Base-by-base conservation (phyloP, 2,113 vertebrate genomes). In the Nothocercus julius region DNA sequence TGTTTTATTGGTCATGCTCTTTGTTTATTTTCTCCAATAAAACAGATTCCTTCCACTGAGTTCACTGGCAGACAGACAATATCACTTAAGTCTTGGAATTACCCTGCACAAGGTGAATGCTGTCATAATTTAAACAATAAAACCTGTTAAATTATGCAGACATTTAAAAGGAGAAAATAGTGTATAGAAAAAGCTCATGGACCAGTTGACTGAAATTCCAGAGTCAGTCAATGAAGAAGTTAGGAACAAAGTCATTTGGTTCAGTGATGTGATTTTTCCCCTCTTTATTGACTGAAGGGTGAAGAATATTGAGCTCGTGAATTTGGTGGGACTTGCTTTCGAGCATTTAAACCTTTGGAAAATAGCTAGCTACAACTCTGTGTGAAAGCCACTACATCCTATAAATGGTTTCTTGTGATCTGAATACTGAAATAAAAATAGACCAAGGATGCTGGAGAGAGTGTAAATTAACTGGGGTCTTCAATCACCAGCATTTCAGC, bases 391-490 rank as follows among this genome's bases (percentile, higher is more conserved):
- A 59, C 44, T 53, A 28, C 0, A 0, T n/a, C 40, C 54, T 85
- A 44, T 12, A 82, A 80, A 80, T 63, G 75, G 45, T 45, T 85
- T 72, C 47, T 42, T 64, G 85, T 88, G 56, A 88, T 83, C 45
- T 63, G 72, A 94, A 91, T 64, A 45, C 54, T 53, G 54, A 95
- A 87, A 86, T 70, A 87, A 87, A 95, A 95, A 78, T 16, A 3
- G 13, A 81, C 61, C 18, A 75, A 91, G 74, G 64, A 87, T 75
- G 20, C 25, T 27, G 5, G 34, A 87, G 56, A 88, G 47, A 0
- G 0, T 44, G 32, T 84, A 90, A 68, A 92, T 61, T 83, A 86
- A 78, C 36, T 7, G 72, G 11, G 51, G 58, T 64, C 68, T 90
- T 80, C 93, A 72, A 13, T 53, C 54, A 77, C 69, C 85, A n/a